phyloP scores from a whole-genome alignment of 2,797 vertebrate genomes.

The Lophius americanus region DNA sequence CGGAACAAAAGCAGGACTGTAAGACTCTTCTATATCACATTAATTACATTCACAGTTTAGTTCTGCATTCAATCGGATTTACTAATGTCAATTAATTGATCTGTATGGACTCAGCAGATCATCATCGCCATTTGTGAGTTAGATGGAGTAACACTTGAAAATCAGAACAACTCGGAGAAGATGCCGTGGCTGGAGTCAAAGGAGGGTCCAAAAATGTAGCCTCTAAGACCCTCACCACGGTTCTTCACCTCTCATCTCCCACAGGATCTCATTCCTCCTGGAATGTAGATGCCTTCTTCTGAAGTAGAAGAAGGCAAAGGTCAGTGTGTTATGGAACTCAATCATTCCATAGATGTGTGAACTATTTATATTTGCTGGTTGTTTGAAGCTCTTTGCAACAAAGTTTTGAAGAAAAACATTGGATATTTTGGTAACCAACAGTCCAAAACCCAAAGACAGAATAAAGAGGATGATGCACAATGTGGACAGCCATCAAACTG shows the following conservation, averaged over 20 bases:
- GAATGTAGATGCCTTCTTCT: too few species aligned
- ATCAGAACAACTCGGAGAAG: conserved; percentile 50
- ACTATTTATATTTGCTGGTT: too few species aligned
- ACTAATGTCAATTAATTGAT: not conserved
- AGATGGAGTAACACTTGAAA: not conserved
- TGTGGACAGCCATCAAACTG: too few species aligned
- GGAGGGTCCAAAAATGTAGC: conserved; percentile 26
- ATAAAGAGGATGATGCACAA: too few species aligned
- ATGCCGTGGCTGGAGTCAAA: conserved; percentile 76
- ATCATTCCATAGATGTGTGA: not conserved
- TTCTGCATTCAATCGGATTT: too few species aligned
- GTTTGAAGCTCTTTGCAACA: too few species aligned
- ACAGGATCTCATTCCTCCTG: conserved; percentile 59
- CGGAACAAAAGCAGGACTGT: too few species aligned
- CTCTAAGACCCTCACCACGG: conserved; percentile 57
- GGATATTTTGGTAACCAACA: too few species aligned
- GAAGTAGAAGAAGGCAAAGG: conserved; percentile 65
- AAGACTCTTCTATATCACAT: too few species aligned
- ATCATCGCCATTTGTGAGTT: conserved; percentile 62
- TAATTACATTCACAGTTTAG: too few species aligned
- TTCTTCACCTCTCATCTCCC: conserved; percentile 69
- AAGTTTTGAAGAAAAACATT: too few species aligned
- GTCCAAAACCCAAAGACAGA: too few species aligned
- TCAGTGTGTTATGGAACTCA: conserved; percentile 16
- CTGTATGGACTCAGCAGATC: conserved; percentile 76